A percentile compares a stretch with the other conserved stretches of the same genome.
Evolutionary conservation across 2,888 invertebrate species (phyloP).

Genomic region (Bruchidius siliquastri): DNA sequence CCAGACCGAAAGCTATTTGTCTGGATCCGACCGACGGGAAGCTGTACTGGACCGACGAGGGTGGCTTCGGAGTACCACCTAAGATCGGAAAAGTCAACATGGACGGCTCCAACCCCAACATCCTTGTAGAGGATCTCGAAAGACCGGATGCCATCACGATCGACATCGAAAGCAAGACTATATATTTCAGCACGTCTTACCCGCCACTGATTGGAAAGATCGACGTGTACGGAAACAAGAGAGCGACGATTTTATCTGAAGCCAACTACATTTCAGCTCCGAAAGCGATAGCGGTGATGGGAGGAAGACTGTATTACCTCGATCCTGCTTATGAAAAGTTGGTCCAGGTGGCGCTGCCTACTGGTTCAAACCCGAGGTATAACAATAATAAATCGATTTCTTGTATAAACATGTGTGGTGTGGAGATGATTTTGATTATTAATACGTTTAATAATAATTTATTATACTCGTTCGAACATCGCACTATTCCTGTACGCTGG

Average conservation of each 20-base stretch:
- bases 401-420: no score
- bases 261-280: slow-evolving; percentile 71
- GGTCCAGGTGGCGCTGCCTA: slow-evolving; percentile 75
- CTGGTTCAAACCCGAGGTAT: slow-evolving; percentile 62
- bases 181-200: slow-evolving; percentile 84
- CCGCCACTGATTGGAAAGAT: slow-evolving; percentile 69
- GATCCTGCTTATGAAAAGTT: slow-evolving; percentile 89
- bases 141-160: slow-evolving; percentile 81
- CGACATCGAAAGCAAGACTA: slow-evolving; percentile 72
- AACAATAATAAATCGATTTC: no score
- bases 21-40: slow-evolving; percentile 92
- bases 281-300: slow-evolving; percentile 75
- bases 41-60: slow-evolving; percentile 95
- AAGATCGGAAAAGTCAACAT: slow-evolving; percentile 90
- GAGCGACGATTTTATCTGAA: slow-evolving; percentile 63
- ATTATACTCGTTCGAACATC: no score
- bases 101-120: slow-evolving; percentile 79
- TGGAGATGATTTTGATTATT: no score
- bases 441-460: no score
- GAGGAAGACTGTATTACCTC: slow-evolving; percentile 77
- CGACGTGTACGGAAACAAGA: slow-evolving; percentile 67
- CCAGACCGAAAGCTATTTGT: slow-evolving; percentile 80
- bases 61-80: slow-evolving; percentile 80
- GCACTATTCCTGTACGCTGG: no score
- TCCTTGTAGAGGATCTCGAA: slow-evolving; percentile 67